These are phyloP conservation scores for Miichthys miiuy DNA, from an alignment of 2,797 vertebrate genomes.

Conservation along the genomic window DNA sequence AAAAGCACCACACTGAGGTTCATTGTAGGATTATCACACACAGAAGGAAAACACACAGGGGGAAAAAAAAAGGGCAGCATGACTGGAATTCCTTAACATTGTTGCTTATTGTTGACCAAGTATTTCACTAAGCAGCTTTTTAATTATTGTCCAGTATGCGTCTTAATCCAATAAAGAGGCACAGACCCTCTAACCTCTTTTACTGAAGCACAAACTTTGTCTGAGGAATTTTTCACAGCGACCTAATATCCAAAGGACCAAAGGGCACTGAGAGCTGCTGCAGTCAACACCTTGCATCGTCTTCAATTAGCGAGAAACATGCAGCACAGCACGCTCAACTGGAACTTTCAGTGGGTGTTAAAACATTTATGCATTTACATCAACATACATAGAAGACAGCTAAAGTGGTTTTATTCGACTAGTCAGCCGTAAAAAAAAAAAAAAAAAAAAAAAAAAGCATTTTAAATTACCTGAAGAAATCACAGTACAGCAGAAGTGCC, in stretches of 20 bases:
- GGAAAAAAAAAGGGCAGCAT: slow-evolving; percentile 33
- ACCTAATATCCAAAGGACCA: slow-evolving; percentile 37
- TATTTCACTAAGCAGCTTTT: slow-evolving; percentile 75
- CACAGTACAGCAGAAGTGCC: background rate
- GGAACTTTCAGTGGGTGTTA: background rate
- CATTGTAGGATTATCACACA: slow-evolving; percentile 40
- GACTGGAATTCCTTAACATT: slow-evolving; percentile 57
- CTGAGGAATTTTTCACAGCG: slow-evolving; percentile 30
- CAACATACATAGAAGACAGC: background rate
- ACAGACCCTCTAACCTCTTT: slow-evolving; percentile 55
- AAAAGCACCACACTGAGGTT: slow-evolving; percentile 9
- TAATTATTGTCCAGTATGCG: slow-evolving; percentile 48
- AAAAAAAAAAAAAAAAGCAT: background rate
- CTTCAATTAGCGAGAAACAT: slow-evolving; percentile 13
- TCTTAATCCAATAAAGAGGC: slow-evolving; percentile 63
- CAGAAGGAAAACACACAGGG: slow-evolving; percentile 31
- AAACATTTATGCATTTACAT: slow-evolving; percentile 10
- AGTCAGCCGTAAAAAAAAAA: background rate
- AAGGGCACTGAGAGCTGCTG: slow-evolving; percentile 39
- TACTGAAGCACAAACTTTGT: slow-evolving; percentile 45
- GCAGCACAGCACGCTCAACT: background rate
- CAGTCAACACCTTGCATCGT: slow-evolving; percentile 22
- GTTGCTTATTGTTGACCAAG: slow-evolving; percentile 38
- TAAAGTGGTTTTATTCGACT: background rate
- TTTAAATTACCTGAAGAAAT: slow-evolving; percentile 5